Conservation (phyloP, 2,888 invertebrate species). For the Ophonus ardosiacus region DNA sequence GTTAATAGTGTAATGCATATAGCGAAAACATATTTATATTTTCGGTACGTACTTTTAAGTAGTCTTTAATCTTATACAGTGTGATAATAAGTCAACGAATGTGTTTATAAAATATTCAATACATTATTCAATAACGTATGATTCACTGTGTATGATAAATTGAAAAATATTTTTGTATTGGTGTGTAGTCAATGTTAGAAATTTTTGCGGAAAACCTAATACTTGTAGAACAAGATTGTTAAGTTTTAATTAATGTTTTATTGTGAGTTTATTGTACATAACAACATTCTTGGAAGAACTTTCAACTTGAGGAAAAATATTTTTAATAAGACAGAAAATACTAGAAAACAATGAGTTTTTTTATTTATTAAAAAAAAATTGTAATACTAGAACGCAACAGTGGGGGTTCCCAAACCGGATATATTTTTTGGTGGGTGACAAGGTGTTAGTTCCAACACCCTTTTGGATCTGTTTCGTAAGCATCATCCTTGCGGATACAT, state of each 20-base stretch:
- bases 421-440: too few species aligned
- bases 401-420: too few species aligned
- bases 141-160: neutral
- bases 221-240: neutral
- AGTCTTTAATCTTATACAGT: neutral
- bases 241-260: conserved; percentile 36
- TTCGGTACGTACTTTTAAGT: neutral
- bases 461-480: too few species aligned
- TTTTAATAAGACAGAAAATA: neutral
- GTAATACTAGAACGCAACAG: too few species aligned
- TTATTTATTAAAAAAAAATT: too few species aligned
- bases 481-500: too few species aligned
- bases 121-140: neutral
- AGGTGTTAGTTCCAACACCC: too few species aligned
- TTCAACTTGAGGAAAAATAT: neutral
- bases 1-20: neutral
- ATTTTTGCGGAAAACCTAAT: conserved; percentile 8
- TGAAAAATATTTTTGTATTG: neutral
- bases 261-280: conserved; percentile 19
- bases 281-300: neutral
- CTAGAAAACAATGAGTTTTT: neutral
- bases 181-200: conserved; percentile 3
- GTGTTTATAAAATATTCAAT: neutral
- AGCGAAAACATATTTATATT: neutral
- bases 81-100: neutral